Base-by-base conservation (phyloP, 2,797 vertebrate genomes). In the Crypturellus tataupa region DNA sequence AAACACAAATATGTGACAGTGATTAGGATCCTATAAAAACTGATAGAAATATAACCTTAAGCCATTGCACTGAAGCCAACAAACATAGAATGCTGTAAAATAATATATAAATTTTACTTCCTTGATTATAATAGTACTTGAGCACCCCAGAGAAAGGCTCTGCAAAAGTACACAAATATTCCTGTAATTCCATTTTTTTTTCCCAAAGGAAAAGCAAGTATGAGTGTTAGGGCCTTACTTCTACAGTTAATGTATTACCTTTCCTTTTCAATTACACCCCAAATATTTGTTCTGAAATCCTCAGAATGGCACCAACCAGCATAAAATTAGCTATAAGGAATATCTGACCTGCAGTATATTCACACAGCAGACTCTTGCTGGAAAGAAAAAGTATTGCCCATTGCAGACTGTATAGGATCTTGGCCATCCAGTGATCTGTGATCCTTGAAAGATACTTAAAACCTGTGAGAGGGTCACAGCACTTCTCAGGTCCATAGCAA, bases 251-350 rank as follows among this genome's bases (percentile, higher is more conserved):
- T 31, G 29, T 29, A 23, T 29, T 17, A 12, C 15, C 5, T 58
- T 44, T 79, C 33, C 67, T 71, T 42, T 56, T 33, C 27, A 60
- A 25, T 39, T 12, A 3, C 14, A 40, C 24, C 10, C 29, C 9
- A 7, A 39, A 3, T 18, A 4, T 44, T 56, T 64, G 33, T 0
- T 0, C 23, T 23, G 33, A 15, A 29, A 72, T 76, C 67, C 78
- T 55, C 51, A 16, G 37, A 53, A 42, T 29, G 63, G 71, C 78
- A 76, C 6, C 31, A 55, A 40, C 3, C 12, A 31, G 0, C 12
- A 49, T 0, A 6, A 51, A 58, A 49, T 23, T 62, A 65, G 12
- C 0, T 0, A 27, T 31, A 2, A 4, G 1, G 31, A 65, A 33
- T 84, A 92, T 79, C 89, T 81, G 75, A 37, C 84, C 70, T 58